phyloP scores from a whole-genome alignment of 2,797 vertebrate genomes.

The Channallabes apus region DNA sequence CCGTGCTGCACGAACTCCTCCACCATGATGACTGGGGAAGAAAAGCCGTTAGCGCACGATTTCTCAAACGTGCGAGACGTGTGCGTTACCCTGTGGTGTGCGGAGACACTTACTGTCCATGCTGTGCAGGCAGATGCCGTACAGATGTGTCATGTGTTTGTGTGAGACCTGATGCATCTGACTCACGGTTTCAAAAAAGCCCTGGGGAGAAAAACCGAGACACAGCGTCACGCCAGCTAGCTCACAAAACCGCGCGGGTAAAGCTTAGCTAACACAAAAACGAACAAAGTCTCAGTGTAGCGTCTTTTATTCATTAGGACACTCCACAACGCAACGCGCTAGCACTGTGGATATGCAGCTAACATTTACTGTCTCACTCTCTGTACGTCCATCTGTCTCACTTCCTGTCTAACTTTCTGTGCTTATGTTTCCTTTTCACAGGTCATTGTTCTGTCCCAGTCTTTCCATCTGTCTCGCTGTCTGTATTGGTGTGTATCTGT shows the following conservation, averaged over 20 bases:
- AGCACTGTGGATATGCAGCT: too few species aligned
- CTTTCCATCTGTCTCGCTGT: not conserved
- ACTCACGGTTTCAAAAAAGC: constrained; percentile 84
- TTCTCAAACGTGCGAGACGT: not conserved
- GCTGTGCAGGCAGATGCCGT: constrained; percentile 81
- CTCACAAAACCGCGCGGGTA: too few species aligned
- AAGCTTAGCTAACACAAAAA: not conserved
- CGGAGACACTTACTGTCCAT: constrained; percentile 78
- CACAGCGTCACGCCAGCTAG: not conserved
- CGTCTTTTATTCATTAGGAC: too few species aligned
- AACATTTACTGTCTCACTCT: not conserved
- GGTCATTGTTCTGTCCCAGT: not conserved
- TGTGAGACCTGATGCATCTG: constrained; percentile 86
- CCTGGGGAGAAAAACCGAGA: constrained; percentile 59
- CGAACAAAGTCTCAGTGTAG: too few species aligned
- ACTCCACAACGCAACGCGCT: too few species aligned
- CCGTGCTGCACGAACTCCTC: constrained; percentile 84
- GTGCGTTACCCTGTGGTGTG: not conserved
- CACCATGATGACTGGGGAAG: constrained; percentile 82
- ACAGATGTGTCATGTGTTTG: constrained; percentile 83
- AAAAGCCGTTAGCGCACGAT: not conserved
- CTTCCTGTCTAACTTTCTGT: not conserved
- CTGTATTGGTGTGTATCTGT: not conserved
- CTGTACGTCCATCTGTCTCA: not conserved
- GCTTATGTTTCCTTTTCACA: not conserved